Percentiles rank a stretch among this genome's conserved stretches.
Evolutionary conservation across 2,888 invertebrate genomes (phyloP).

Genomic region (Fissipunctia ypsillon): DNA sequence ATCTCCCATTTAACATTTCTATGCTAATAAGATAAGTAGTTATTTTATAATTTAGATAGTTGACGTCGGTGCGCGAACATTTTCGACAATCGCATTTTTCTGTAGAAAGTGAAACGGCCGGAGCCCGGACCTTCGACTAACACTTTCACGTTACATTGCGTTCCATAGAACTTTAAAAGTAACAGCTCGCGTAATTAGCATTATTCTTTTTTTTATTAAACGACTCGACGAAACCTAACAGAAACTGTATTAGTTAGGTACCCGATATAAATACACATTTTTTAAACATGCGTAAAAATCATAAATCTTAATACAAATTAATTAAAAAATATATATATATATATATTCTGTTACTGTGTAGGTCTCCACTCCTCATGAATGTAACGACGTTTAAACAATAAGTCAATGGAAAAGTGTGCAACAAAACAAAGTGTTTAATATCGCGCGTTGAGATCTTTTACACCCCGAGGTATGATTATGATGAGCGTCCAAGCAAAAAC

Average conservation of each 20-base stretch:
- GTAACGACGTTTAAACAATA: slow-evolving; percentile 2
- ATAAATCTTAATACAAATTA: neutral
- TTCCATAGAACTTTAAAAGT: slow-evolving; percentile 60
- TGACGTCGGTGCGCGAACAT: slow-evolving; percentile 60
- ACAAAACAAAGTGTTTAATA: slow-evolving; percentile 18
- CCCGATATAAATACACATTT: neutral
- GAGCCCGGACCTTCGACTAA: slow-evolving; percentile 76
- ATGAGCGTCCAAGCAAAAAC: too few species aligned
- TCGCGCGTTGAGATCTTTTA: slow-evolving; percentile 74
- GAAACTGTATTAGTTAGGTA: neutral
- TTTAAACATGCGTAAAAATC: neutral
- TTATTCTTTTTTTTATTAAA: neutral
- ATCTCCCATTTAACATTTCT: slow-evolving; percentile 17
- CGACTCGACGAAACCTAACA: neutral
- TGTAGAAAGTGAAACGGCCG: slow-evolving; percentile 85
- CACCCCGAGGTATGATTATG: slow-evolving; percentile 38
- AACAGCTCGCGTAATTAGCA: slow-evolving; percentile 31
- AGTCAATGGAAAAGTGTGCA: slow-evolving; percentile 24
- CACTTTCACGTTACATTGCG: slow-evolving; percentile 79
- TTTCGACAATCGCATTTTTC: slow-evolving; percentile 83
- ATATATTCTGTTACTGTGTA: neutral
- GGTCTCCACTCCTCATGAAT: neutral
- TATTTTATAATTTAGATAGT: slow-evolving; percentile 36
- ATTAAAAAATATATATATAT: neutral
- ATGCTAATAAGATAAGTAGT: slow-evolving; percentile 17